Evolutionary conservation across 2,888 invertebrate species (phyloP), one percentile per base, ranked within the genome.

Genomic region (Coelopa pilipes): DNA sequence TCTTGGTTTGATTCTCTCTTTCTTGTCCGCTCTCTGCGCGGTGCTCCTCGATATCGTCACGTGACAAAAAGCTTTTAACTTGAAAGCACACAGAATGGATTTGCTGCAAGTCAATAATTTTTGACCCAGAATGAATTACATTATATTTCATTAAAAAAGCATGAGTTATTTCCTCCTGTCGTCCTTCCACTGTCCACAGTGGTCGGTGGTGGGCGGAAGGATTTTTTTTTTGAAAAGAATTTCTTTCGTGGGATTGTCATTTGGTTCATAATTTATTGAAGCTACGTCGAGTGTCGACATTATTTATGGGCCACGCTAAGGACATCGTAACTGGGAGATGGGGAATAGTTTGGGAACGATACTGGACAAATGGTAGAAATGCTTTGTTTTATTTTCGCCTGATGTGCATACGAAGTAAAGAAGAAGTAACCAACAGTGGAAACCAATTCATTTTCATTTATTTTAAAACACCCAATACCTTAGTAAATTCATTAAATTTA

Each of bases 101-200:
- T 66, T 66, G 49, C 66, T 49, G 34, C 34, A 34, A 34, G 76
- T 74, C 78, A 78, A 78, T 75, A 76, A 74, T 74, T 73, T 75
- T 74, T 78, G 78, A 78, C 76, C 76, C 74, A 76, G 76, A 78
- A 78, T 74, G 76, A 78, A 78, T 73, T 72, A 70, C 70, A 73
- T 74, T 75, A 73, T 73, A 75, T 76, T 66, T 66, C 21, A 66
- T 13, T 19, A 50, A 49, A 34, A 66, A 50, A 10, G 5, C 24
- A 7, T 21, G 9, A 15, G 21, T 50, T 34, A 34, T 34, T 34
- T 21, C 21, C 13, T 17, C 50, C 1, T 19, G 13, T 53, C 49
- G 4, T 19, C 7, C 19, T 65, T 24, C 62, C 13, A 21, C 1
- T 59, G 24, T 47, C 47, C 47, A 24, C 13, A 12, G 19, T 66